Conservation (phyloP, 1,140 invertebrate genomes). For the Oryctes rhinoceros region DNA sequence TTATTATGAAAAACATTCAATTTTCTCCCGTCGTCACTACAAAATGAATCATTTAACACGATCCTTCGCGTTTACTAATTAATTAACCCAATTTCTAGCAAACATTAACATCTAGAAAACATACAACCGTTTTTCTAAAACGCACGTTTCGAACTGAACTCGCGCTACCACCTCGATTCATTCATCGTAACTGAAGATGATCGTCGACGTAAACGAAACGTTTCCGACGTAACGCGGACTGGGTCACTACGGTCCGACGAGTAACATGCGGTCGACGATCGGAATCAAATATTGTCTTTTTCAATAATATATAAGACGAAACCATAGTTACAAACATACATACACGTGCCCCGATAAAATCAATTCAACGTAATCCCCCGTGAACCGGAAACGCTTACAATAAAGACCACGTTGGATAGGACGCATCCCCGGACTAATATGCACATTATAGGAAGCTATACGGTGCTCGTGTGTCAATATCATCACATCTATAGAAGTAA, state of each 20-base stretch:
- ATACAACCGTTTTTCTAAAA: too few relatives aligned
- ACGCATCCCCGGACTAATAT: not conserved
- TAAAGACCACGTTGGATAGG: not conserved
- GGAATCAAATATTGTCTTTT: constrained; percentile 21
- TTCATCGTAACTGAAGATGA: not conserved
- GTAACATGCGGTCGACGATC: constrained; percentile 5
- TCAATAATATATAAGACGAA: constrained; percentile 20
- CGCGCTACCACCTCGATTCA: not conserved
- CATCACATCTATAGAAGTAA: too few relatives aligned
- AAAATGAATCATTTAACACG: too few relatives aligned
- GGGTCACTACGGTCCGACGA: not conserved
- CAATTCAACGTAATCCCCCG: not conserved
- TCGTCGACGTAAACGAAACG: not conserved
- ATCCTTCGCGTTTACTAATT: too few relatives aligned
- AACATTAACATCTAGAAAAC: too few relatives aligned
- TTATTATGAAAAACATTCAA: too few relatives aligned
- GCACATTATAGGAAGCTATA: too few relatives aligned
- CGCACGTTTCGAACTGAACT: not conserved
- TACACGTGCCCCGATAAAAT: constrained; percentile 17
- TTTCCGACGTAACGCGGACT: not conserved
- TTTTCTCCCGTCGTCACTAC: too few relatives aligned
- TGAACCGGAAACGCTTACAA: not conserved
- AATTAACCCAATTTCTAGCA: too few relatives aligned
- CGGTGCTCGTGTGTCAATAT: too few relatives aligned
- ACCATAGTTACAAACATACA: constrained; percentile 35